A percentile compares a stretch with the other conserved stretches of the same genome.
Evolutionary conservation across 1,140 invertebrate genomes (phyloP).

Genomic region (Streblospio benedicti): DNA sequence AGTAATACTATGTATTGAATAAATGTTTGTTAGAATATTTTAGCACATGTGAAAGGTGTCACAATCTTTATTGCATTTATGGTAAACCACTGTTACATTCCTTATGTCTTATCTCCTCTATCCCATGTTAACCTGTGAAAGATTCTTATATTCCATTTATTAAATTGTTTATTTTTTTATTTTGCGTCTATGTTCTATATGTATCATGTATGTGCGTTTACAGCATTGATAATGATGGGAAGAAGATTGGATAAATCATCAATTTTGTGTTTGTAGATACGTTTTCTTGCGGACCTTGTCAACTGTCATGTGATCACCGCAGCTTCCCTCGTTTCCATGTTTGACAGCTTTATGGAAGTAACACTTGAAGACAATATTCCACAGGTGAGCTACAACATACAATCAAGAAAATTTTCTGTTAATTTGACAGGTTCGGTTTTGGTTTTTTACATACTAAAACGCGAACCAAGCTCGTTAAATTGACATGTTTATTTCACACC

Average conservation of each 20-base stretch:
- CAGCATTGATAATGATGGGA: background rate
- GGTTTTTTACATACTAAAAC: background rate
- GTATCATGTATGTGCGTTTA: no score
- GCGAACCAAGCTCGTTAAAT: background rate
- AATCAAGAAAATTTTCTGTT: background rate
- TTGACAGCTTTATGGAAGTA: constrained; percentile 88
- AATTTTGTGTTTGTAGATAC: constrained; percentile 51
- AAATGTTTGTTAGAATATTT: no score
- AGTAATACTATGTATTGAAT: constrained; percentile 21
- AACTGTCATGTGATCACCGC: constrained; percentile 95
- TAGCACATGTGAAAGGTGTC: no score
- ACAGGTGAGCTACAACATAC: constrained; percentile 48
- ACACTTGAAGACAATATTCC: constrained; percentile 88
- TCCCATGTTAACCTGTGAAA: no score
- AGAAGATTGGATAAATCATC: no score
- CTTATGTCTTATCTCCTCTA: no score
- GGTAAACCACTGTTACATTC: no score
- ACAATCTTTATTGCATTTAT: no score
- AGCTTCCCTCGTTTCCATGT: constrained; percentile 77
- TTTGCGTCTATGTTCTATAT: no score
- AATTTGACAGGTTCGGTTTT: background rate
- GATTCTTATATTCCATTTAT: no score
- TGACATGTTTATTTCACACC: no score
- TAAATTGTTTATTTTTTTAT: no score
- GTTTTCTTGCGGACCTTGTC: constrained; percentile 90